A percentile compares a stretch with the other conserved stretches of the same genome.
phyloP scores from a whole-genome alignment of 2,888 invertebrate genomes.

The Drosophila setosimentum region DNA sequence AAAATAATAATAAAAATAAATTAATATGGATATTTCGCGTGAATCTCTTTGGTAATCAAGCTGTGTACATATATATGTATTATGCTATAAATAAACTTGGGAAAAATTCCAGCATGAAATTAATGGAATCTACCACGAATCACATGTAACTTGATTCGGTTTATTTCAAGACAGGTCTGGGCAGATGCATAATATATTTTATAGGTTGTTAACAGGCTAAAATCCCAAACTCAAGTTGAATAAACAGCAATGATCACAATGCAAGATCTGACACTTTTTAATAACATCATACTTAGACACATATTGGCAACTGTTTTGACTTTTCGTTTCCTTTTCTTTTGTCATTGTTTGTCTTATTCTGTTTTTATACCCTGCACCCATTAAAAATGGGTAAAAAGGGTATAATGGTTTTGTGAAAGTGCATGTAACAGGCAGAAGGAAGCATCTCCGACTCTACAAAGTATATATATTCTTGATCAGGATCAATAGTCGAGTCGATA shows the following conservation, averaged over 20 bases:
- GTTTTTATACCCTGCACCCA: too few relatives aligned
- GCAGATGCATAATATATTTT: background rate
- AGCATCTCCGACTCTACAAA: too few relatives aligned
- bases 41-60: background rate
- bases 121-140: conserved; percentile 2
- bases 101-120: conserved; percentile 7
- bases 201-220: conserved; percentile 8
- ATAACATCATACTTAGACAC: conserved; percentile 26
- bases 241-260: conserved; percentile 15
- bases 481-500: too few relatives aligned
- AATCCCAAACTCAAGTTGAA: conserved; percentile 20
- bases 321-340: conserved; percentile 15
- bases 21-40: background rate
- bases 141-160: background rate
- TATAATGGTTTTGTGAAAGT: too few relatives aligned
- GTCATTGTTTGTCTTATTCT: background rate
- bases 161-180: conserved; percentile 1
- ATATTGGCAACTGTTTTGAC: conserved; percentile 40
- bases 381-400: too few relatives aligned
- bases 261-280: conserved; percentile 25
- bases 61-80: background rate
- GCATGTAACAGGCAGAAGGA: too few relatives aligned
- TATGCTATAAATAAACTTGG: conserved; percentile 6
- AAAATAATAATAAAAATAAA: conserved; percentile 1
- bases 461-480: too few relatives aligned